Evolutionary conservation across 1,140 invertebrate species (phyloP).

Genomic region (Papilio xuthus): DNA sequence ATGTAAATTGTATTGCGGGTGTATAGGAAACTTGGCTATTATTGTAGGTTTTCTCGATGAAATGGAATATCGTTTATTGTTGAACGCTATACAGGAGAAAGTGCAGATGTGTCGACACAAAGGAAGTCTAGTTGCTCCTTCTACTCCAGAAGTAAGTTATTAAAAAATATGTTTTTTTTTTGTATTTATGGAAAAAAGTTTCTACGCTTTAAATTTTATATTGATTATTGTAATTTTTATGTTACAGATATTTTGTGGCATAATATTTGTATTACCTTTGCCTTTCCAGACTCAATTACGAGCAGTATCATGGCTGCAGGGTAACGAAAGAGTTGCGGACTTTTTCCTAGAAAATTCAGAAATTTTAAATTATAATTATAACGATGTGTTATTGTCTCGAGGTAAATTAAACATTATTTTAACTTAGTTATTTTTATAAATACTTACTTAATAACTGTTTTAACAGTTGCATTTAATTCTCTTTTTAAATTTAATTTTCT

Average conservation of each 20-base stretch:
- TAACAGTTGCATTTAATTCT: no score
- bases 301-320: slow-evolving; percentile 69
- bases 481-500: no score
- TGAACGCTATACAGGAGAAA: slow-evolving; percentile 68
- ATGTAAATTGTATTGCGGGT: not conserved
- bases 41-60: slow-evolving; percentile 69
- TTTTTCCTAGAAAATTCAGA: slow-evolving; percentile 73
- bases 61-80: slow-evolving; percentile 68
- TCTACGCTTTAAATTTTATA: no score
- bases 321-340: slow-evolving; percentile 68
- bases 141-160: slow-evolving; percentile 65
- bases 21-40: not conserved
- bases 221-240: no score
- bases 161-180: not conserved
- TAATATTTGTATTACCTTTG: not conserved
- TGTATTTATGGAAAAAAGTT: no score
- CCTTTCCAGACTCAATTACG: slow-evolving; percentile 66
- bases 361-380: slow-evolving; percentile 68
- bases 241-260: not conserved
- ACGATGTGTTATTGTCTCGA: slow-evolving; percentile 69
- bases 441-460: no score
- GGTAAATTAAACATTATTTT: slow-evolving; percentile 46
- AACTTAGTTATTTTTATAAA: no score
- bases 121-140: slow-evolving; percentile 71
- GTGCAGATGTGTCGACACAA: slow-evolving; percentile 69